Evolutionary conservation across 2,888 invertebrate genomes (phyloP).

Genomic region (Fissipunctia ypsillon): DNA sequence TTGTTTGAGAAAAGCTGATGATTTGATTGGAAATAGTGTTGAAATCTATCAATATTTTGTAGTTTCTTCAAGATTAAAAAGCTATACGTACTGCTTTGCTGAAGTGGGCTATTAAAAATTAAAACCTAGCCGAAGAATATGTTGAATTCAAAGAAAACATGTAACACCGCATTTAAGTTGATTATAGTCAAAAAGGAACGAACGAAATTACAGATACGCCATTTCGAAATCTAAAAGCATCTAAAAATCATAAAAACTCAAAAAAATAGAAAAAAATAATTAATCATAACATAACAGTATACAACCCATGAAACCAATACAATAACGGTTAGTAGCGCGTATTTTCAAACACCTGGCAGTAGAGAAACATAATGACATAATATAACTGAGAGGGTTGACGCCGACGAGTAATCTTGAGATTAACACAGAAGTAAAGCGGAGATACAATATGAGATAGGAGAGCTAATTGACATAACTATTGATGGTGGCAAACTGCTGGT

Average conservation of each 20-base stretch:
- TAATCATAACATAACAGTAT: constrained; percentile 11
- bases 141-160: background rate
- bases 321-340: constrained; percentile 35
- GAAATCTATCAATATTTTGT: background rate
- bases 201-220: background rate
- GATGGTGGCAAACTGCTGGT: constrained; percentile 25
- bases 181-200: background rate
- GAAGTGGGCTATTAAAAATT: background rate
- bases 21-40: background rate
- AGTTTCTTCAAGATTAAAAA: background rate
- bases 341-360: constrained; percentile 38
- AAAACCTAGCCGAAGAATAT: background rate
- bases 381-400: constrained; percentile 53
- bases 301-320: constrained; percentile 44
- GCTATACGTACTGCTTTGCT: background rate
- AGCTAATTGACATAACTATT: constrained; percentile 50
- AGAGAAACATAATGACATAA: constrained; percentile 36
- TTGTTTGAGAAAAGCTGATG: background rate
- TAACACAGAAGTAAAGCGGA: constrained; percentile 40
- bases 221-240: background rate
- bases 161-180: background rate
- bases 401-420: constrained; percentile 55
- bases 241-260: background rate
- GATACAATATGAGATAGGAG: constrained; percentile 47
- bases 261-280: background rate